phyloP scores from a whole-genome alignment of 2,888 invertebrate genomes.

The Melipona bicolor region DNA sequence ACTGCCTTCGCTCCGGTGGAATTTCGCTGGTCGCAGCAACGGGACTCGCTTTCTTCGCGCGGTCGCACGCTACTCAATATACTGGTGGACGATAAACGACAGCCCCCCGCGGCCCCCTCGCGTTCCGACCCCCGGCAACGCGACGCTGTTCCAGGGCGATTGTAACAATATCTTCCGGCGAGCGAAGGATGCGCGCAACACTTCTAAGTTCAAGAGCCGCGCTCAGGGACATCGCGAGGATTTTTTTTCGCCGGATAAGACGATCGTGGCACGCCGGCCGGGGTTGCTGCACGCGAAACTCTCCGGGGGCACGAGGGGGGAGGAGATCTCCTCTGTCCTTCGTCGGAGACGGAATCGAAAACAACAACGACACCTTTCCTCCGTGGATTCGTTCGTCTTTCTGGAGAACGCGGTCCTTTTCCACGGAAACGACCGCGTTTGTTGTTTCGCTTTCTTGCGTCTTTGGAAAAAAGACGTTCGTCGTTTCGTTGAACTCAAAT shows the following conservation, averaged over 20 bases:
- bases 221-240: slow-evolving; percentile 80
- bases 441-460: too few species aligned
- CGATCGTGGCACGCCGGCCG: slow-evolving; percentile 55
- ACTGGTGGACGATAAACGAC: slow-evolving; percentile 73
- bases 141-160: slow-evolving; percentile 75
- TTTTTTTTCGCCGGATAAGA: slow-evolving; percentile 82
- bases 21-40: slow-evolving; percentile 78
- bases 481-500: too few species aligned
- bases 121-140: slow-evolving; percentile 63
- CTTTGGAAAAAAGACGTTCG: too few species aligned
- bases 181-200: slow-evolving; percentile 74
- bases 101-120: slow-evolving; percentile 50
- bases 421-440: too few species aligned
- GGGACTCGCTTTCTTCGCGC: slow-evolving; percentile 74
- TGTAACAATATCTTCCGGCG: slow-evolving; percentile 82
- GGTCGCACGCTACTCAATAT: slow-evolving; percentile 84
- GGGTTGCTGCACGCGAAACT: slow-evolving; percentile 45
- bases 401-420: too few species aligned
- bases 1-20: slow-evolving; percentile 55
- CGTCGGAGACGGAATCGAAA: background rate
- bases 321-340: background rate
- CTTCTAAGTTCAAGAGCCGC: slow-evolving; percentile 83
- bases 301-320: background rate
- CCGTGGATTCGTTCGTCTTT: too few species aligned
- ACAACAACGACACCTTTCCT: background rate